Percentiles rank a stretch among this genome's conserved stretches.
These are phyloP conservation scores for Amazonetta brasiliensis DNA, from an alignment of 2,797 vertebrate genomes.

Conservation along the genomic window DNA sequence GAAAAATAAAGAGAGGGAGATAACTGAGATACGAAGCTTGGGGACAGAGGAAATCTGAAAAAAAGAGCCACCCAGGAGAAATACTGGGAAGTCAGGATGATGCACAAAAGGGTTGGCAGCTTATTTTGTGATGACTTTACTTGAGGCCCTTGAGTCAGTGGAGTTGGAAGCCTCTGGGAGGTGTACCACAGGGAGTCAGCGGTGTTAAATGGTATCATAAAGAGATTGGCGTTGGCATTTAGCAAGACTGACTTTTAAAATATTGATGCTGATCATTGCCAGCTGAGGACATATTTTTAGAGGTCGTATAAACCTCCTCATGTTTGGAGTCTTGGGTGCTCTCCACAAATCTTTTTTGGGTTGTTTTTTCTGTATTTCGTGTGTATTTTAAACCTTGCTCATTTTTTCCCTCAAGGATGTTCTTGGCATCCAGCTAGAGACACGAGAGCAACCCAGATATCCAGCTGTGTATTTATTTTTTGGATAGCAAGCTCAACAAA, in stretches of 20 bases:
- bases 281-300: constrained; percentile 42
- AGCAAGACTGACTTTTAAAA: background rate
- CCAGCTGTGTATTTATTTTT: constrained; percentile 50
- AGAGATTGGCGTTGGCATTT: background rate
- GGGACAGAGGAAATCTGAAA: background rate
- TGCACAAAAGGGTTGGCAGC: background rate
- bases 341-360: background rate
- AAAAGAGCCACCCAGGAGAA: background rate
- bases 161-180: background rate
- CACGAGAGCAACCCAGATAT: constrained; percentile 2
- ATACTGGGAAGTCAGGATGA: background rate
- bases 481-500: constrained; percentile 17
- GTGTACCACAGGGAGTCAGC: background rate
- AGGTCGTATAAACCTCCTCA: constrained; percentile 56
- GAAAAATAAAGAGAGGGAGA: background rate
- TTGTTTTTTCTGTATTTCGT: constrained; percentile 31
- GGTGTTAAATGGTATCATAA: constrained; percentile 30
- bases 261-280: constrained; percentile 1
- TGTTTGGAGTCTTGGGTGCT: background rate
- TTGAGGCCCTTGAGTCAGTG: background rate
- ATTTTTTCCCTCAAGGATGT: constrained; percentile 47
- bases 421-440: constrained; percentile 46
- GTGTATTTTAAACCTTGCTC: constrained; percentile 49
- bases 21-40: background rate
- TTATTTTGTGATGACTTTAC: background rate